Evolutionary conservation across 1,140 invertebrate species (phyloP), one percentile per base, ranked within the genome.

Genomic region (Onthophagus taurus): DNA sequence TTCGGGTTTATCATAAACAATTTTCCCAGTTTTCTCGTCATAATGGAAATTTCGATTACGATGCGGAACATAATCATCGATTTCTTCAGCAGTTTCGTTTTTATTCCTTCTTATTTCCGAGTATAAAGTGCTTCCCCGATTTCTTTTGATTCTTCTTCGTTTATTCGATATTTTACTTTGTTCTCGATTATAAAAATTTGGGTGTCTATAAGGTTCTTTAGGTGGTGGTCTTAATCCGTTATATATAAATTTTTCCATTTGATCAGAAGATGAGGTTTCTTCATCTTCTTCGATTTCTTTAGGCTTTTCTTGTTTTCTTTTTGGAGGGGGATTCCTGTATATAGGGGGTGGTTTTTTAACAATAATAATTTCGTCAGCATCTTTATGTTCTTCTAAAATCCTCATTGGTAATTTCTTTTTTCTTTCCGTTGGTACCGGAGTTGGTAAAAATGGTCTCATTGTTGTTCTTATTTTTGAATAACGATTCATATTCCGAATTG

Each of bases 1-100:
- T 6, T 9, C 12, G 9, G 31, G 8, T 31, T 47, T 50, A 38
- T 57, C 48, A 45, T 64, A 64, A 33, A 64, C 39, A 21, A 64
- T 62, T 39, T 52, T 51, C 2, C 51, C 50, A 12, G 52, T 56
- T 49, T 60, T 57, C 16, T 57, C 57, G 33, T 64, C 61, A 31
- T 61, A 64, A 38, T 61, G 58, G 47, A 55, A 64, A 49, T 58
- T 60, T 37, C 47, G 58, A 2, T 52, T 53, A 37, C 61, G 44
- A 36, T 60, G 59, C 12, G 61, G 61, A 12, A 60, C 51, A 31
- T 64, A 61, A 36, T 64, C 61, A 31, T 63, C 61, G 20, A 54
- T 50, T 18, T 60, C 54, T 21, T n/a, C n/a, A n/a, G n/a, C n/a
- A n/a, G n/a, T n/a, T n/a, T n/a, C n/a, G n/a, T n/a, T n/a, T n/a